Conservation (phyloP, 2,888 invertebrate species). For the Tipula lateralis region DNA sequence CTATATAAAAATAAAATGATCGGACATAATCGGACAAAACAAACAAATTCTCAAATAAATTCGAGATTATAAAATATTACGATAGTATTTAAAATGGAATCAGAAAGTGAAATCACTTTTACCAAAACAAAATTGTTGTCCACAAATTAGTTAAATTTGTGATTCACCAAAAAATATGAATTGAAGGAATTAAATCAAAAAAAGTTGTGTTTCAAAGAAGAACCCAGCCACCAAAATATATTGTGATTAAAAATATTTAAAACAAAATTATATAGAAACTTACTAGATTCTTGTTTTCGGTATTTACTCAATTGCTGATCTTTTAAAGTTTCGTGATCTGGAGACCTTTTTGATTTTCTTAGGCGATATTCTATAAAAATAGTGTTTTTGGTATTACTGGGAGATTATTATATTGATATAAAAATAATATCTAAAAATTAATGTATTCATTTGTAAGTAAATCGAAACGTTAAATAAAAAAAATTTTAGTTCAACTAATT, state of each 20-base stretch:
- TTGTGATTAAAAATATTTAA: slow-evolving; percentile 20
- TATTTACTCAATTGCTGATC: neutral
- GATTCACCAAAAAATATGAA: neutral
- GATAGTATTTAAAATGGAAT: neutral
- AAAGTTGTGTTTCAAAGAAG: neutral
- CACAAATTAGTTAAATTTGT: neutral
- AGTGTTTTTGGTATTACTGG: neutral
- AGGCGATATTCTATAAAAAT: neutral
- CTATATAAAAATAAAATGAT: neutral
- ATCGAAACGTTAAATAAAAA: neutral
- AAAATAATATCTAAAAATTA: neutral
- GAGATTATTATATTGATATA: neutral
- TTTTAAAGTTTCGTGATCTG: neutral
- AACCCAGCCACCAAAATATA: neutral
- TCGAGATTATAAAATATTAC: neutral
- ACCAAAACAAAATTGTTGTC: neutral
- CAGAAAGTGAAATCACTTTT: slow-evolving; percentile 19
- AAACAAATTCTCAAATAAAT: neutral
- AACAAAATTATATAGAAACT: slow-evolving; percentile 19
- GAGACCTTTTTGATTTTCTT: neutral
- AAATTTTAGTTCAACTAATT: neutral
- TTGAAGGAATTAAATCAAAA: neutral
- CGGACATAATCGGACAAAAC: neutral
- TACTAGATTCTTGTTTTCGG: slow-evolving; percentile 25
- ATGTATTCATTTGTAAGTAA: neutral